phyloP scores from a whole-genome alignment of 2,797 vertebrate genomes.

The Pangasius djambal region DNA sequence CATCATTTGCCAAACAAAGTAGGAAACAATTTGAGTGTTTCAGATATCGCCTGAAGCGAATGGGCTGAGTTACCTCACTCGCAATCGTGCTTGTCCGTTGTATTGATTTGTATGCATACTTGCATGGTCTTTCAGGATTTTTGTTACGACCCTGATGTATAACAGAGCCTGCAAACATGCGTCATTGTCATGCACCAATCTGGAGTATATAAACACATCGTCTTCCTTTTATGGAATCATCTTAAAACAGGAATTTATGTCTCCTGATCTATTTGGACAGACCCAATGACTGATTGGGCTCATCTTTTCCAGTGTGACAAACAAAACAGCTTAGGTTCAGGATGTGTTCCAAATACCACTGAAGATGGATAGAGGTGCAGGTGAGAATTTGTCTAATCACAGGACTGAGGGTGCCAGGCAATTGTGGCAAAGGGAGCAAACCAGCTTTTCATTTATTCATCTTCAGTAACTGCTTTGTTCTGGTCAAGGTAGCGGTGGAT shows the following conservation, averaged over 20 bases:
- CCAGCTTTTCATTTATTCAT: background rate
- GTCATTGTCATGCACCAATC: conserved; percentile 7
- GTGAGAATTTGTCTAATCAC: conserved; percentile 23
- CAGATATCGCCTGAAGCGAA: background rate
- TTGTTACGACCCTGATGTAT: background rate
- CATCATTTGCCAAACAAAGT: conserved; percentile 42
- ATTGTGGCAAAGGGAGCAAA: background rate
- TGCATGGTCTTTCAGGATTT: background rate
- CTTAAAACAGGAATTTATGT: conserved; percentile 36
- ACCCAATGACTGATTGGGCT: conserved; percentile 30
- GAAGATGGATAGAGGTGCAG: conserved; percentile 18
- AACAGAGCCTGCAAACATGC: conserved; percentile 25
- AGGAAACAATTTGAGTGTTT: conserved; percentile 22
- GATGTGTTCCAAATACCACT: conserved; percentile 24
- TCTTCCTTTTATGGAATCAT: conserved; percentile 45
- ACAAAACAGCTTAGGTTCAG: conserved; percentile 26
- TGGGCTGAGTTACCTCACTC: background rate
- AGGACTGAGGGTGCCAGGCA: background rate
- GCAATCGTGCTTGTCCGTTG: background rate
- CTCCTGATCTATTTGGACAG: conserved; percentile 53
- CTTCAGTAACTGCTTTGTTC: background rate
- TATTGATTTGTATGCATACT: background rate
- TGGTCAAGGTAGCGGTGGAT: background rate
- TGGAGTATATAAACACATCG: conserved; percentile 17
- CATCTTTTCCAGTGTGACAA: conserved; percentile 38